Evolutionary conservation across 23 tunicate species (phyloP).

Genomic region (Botrylloides violaceus): DNA sequence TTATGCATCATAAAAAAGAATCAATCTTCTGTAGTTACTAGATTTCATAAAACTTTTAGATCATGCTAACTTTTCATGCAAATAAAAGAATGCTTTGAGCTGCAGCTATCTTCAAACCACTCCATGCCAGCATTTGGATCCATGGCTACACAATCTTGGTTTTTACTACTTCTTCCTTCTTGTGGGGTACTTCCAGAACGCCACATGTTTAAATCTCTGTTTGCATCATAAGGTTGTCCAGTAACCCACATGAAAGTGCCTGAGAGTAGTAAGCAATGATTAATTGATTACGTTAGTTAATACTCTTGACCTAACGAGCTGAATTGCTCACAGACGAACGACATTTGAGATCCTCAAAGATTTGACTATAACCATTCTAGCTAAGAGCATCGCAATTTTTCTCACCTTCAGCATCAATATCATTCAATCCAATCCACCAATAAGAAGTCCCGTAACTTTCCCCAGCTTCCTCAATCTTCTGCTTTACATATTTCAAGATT

Average conservation of each 20-base stretch:
- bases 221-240: slow-evolving; percentile 55
- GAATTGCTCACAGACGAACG: not conserved
- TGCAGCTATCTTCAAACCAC: slow-evolving; percentile 56
- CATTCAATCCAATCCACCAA: slow-evolving; percentile 71
- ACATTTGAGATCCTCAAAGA: too few species aligned
- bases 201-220: slow-evolving; percentile 35
- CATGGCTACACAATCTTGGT: slow-evolving; percentile 52
- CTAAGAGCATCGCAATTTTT: too few species aligned
- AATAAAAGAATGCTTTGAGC: slow-evolving; percentile 22
- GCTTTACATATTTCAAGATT: not conserved
- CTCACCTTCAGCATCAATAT: slow-evolving; percentile 44
- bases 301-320: not conserved
- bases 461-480: not conserved
- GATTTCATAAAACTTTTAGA: not conserved
- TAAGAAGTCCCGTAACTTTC: slow-evolving; percentile 20
- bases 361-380: too few species aligned
- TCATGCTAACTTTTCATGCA: slow-evolving; percentile 35
- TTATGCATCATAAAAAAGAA: too few species aligned
- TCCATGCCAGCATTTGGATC: slow-evolving; percentile 21
- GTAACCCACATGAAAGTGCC: slow-evolving; percentile 58
- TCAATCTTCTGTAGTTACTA: not conserved
- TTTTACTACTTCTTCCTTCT: not conserved
- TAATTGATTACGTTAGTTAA: too few species aligned
- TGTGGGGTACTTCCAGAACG: not conserved
- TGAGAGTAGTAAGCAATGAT: too few species aligned